phyloP scores from a whole-genome alignment of 2,113 vertebrate species.

The Acrocephalus kingi region DNA sequence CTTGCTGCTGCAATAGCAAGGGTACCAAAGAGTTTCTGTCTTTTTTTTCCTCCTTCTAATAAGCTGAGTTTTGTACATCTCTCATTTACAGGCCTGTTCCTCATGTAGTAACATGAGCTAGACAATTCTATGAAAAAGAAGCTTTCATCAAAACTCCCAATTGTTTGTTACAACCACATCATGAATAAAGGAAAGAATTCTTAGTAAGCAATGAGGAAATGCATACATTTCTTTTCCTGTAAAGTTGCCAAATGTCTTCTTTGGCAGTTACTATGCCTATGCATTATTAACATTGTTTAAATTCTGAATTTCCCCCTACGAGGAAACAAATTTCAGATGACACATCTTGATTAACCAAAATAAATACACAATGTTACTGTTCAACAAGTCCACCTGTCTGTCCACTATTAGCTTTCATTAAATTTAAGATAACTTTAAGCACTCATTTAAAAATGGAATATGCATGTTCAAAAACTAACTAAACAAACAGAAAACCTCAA shows the following conservation, averaged over 20 bases:
- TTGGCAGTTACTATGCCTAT: neutral
- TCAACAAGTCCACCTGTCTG: neutral
- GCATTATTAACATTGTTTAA: constrained; percentile 30
- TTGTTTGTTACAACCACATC: neutral
- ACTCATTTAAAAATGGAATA: neutral
- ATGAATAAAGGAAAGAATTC: neutral
- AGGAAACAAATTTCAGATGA: neutral
- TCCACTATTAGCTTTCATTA: neutral
- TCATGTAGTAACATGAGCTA: neutral
- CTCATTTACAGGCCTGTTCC: neutral
- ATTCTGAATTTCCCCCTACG: neutral
- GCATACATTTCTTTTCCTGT: neutral
- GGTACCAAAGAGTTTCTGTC: neutral
- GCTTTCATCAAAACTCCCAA: neutral
- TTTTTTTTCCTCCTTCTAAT: neutral
- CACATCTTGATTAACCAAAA: neutral
- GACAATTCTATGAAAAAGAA: neutral
- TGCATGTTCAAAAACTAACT: neutral
- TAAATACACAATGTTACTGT: neutral
- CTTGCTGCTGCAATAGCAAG: neutral
- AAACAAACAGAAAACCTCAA: neutral
- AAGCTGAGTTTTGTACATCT: neutral
- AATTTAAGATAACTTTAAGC: neutral
- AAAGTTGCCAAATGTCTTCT: neutral
- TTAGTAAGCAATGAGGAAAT: neutral